These are phyloP conservation scores for Tyria jacobaeae DNA, from an alignment of 2,888 invertebrate genomes.

Conservation along the genomic window DNA sequence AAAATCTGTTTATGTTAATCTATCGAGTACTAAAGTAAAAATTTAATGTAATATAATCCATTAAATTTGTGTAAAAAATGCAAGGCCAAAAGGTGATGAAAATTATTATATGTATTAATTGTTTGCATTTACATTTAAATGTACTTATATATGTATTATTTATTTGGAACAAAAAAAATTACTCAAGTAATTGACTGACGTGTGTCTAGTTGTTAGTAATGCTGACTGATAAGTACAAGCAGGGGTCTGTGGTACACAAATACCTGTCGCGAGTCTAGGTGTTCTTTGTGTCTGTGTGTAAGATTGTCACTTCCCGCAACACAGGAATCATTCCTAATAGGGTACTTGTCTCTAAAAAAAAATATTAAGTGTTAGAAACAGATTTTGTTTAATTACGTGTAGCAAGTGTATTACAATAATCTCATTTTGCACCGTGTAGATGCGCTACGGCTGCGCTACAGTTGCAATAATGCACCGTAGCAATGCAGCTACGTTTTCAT, in stretches of 20 bases:
- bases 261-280: too few species aligned
- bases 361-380: too few species aligned
- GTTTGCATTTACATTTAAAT: not conserved
- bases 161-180: too few species aligned
- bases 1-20: slow-evolving; percentile 10
- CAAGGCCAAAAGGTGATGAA: not conserved
- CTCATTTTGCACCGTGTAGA: slow-evolving; percentile 41
- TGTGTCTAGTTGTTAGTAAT: too few species aligned
- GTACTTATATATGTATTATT: not conserved
- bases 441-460: slow-evolving; percentile 67
- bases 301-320: too few species aligned
- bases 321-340: too few species aligned
- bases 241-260: too few species aligned
- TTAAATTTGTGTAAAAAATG: not conserved
- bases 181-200: too few species aligned
- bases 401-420: not conserved
- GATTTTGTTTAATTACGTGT: not conserved
- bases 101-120: not conserved
- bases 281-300: too few species aligned
- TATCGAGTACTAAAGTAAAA: not conserved
- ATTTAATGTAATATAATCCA: not conserved
- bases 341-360: too few species aligned
- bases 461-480: slow-evolving; percentile 80
- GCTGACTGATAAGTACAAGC: too few species aligned
- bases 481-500: slow-evolving; percentile 74